Evolutionary conservation across 2,797 vertebrate species (phyloP).

Genomic region (Phataginus tricuspis): DNA sequence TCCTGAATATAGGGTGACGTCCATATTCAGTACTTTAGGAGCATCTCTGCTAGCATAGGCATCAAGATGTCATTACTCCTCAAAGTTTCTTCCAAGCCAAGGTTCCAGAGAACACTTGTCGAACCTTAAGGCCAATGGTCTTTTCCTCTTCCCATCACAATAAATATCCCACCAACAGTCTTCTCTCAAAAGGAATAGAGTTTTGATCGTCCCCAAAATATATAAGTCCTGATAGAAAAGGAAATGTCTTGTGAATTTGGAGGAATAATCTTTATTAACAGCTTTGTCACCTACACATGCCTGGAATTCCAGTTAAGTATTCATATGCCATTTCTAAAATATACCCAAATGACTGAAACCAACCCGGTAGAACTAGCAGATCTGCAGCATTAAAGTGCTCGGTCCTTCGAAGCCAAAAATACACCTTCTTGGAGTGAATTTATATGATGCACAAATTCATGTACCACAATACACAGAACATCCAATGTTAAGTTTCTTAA

Average conservation of each 20-base stretch:
- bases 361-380: conserved; percentile 21
- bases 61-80: background rate
- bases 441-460: conserved; percentile 37
- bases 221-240: background rate
- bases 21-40: background rate
- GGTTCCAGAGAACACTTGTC: conserved; percentile 40
- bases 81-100: background rate
- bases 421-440: conserved; percentile 25
- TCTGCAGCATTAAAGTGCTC: background rate
- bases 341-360: background rate
- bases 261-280: background rate
- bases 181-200: conserved; percentile 46
- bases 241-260: background rate
- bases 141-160: background rate
- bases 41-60: background rate
- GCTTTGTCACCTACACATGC: background rate
- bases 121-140: background rate
- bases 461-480: background rate
- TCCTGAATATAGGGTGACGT: background rate
- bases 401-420: conserved; percentile 19
- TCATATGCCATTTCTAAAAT: conserved; percentile 53
- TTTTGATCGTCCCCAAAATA: conserved; percentile 42
- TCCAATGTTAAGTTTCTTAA: background rate
- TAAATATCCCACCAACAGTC: background rate
- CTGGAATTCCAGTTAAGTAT: conserved; percentile 3